Evolutionary conservation across 2,113 vertebrate genomes (phyloP), one percentile per base, ranked within the genome.

Genomic region (Stictonetta naevosa): DNA sequence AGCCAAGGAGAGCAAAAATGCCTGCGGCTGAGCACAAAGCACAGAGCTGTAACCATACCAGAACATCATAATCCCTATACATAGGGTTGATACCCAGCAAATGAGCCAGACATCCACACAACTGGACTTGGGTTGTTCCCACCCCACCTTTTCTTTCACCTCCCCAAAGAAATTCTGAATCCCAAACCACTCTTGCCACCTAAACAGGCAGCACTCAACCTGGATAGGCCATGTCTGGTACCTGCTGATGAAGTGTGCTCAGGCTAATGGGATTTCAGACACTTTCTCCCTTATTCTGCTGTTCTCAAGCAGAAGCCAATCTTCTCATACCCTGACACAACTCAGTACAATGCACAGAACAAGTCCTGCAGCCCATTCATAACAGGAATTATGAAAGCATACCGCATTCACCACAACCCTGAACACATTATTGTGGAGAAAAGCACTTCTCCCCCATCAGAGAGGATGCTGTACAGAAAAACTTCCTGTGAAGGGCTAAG

Each of bases 201-300:
- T 50, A 12, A 81, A 38, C 3, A 77, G n/a, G 8, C 23, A 7
- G 3, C 33, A 13, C 7, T 58, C 33, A 38, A 19, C 38, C 14
- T 26, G 31, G 33, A 77, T 11, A 25, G 2, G 1, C 0, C 0
- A 13, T 48, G 8, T 29, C 40, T 53, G 33, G 8, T 79, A 22
- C 20, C 28, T 38, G 26, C n/a, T 4, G 13, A 31, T 33, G 73
- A 18, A 3, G 2, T 2, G 0, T 7, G 20, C 11, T 55, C 14
- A 64, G 4, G n/a, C 25, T 59, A 53, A 31, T 62, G 21, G 4
- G 2, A 10, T 83, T 83, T 80, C 59, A 36, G 28, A 36, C 31
- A 10, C 28, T 44, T 71, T 10, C 52, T 83, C 5, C 44, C 12
- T 59, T 62, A 33, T 36, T 83, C 1, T 21, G 8, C 12, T 28